Evolutionary conservation across 2,888 invertebrate genomes (phyloP).

Genomic region (Machimus atricapillus): DNA sequence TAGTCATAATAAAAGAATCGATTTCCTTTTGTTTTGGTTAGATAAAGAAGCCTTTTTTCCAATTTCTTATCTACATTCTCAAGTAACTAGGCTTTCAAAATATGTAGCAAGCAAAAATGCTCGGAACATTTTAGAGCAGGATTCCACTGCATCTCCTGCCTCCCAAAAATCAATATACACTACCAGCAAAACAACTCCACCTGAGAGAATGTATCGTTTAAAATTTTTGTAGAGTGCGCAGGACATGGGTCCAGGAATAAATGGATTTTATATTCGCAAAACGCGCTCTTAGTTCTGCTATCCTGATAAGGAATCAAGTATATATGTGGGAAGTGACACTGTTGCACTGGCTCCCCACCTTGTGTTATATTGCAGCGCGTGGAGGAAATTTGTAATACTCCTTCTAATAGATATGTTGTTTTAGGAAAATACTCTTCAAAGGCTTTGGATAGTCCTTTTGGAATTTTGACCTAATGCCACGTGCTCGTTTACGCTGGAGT

Average conservation of each 20-base stretch:
- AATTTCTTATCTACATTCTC: conserved; percentile 40
- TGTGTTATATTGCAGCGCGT: neutral
- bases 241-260: neutral
- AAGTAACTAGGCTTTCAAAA: conserved; percentile 19
- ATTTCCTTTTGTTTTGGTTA: neutral
- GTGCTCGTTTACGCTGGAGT: neutral
- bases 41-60: neutral
- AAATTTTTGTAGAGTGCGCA: conserved; percentile 7
- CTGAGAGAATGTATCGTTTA: neutral
- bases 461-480: neutral
- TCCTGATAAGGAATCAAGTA: conserved; percentile 58
- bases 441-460: neutral
- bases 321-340: conserved; percentile 60
- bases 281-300: neutral
- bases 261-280: neutral
- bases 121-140: neutral
- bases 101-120: neutral
- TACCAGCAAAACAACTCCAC: neutral
- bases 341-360: conserved; percentile 51
- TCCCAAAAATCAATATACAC: neutral
- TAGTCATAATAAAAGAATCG: neutral
- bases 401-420: neutral
- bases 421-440: neutral
- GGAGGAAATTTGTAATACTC: neutral
- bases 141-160: neutral